Base-by-base conservation (phyloP, 2,797 vertebrate species). In the Yasuhikotakia modesta region DNA sequence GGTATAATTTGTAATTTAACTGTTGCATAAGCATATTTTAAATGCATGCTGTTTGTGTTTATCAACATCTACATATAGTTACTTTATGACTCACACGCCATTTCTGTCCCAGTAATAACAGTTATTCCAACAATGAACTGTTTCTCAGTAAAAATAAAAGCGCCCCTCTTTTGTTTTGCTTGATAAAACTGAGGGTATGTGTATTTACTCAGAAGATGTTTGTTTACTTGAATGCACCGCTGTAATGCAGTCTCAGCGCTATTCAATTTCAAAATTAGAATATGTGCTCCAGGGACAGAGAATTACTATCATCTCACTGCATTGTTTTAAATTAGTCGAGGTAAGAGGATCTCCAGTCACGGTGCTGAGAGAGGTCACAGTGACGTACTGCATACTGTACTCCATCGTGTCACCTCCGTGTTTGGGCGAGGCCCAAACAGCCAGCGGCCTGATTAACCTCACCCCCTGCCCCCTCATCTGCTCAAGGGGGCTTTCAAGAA, bases 381-480 rank as follows among this genome's bases (percentile, higher is more conserved):
- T 71, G 52, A 75, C 55, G 83, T 84, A 85, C 85, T 70, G 78
- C 86, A 76, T 85, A 85, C 12, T 16, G 55, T 22, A 58, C 86
- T 87, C 90, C 89, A 86, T 87, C 89, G 77, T 83, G 87, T 89
- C 89, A 88, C 88, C 89, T 87, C 85, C 91, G 90, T 91, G 90
- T 82, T 91, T 89, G 90, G 90, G 90, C 90, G 69, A 21, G 14
- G 45, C 45, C 55, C 48, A 88, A 58, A 83, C 84, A 89, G 86
- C 78, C 80, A 65, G 86, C 82, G 10, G 86, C 85, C 90, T 91
- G 84, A 89, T 91, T 90, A 90, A 90, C 88, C 83, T 84, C 84
- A 87, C 79, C 75, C 86, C 87, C 84, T 84, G 83, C 83, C 87
- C 74, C 39, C 82, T 82, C 84, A 80, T 84, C 87, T 84, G 53